Base-by-base conservation (phyloP, 1,140 invertebrate genomes). In the Sitodiplosis mosellana region DNA sequence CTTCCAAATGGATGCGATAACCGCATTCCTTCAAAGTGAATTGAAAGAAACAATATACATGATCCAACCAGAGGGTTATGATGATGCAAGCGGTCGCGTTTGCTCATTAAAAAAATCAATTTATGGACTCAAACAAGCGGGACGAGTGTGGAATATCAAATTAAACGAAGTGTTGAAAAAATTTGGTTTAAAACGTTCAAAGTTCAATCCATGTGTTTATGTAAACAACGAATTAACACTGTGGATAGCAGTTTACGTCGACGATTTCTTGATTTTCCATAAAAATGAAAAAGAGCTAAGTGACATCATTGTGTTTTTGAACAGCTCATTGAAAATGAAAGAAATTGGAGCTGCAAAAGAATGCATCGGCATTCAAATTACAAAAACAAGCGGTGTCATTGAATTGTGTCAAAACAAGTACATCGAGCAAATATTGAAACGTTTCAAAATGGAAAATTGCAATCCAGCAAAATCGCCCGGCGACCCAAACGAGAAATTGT, bases 11-110 rank as follows among this genome's bases (percentile, higher is more conserved):
- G 62, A 68, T 52, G 53, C 65, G 3, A 50, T 37, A 44, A 59
- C 56, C 2, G 59, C 64, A 8, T 68, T 64, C 45, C 48, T 68
- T 22, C 56, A 66, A 54, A 58, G 62, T 33, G 41, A 57, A 12
- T 14, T 54, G 11, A 8, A 50, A 0, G 44, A 54, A 36, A 36
- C 48, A 10, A n/a, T 50, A 1, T 51, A 50, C 41, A 53, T 58
- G n/a, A 54, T 52, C 48, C 61, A 65, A 48, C 52, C 63, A 14
- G 54, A 58, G 22, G 21, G 55, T 17, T 36, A 15, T 38, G 20
- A 42, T 15, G 46, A 19, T 12, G 34, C 38, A 12, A 48, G 40
- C 11, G 45, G 37, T 34, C 15, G 34, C 20, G 48, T 45, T 1
- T 49, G 51, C 45, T 19, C 8, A 4, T 42, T 51, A 6, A 8